Base-by-base conservation (phyloP, 2,113 vertebrate genomes). In the Microtus ochrogaster region DNA sequence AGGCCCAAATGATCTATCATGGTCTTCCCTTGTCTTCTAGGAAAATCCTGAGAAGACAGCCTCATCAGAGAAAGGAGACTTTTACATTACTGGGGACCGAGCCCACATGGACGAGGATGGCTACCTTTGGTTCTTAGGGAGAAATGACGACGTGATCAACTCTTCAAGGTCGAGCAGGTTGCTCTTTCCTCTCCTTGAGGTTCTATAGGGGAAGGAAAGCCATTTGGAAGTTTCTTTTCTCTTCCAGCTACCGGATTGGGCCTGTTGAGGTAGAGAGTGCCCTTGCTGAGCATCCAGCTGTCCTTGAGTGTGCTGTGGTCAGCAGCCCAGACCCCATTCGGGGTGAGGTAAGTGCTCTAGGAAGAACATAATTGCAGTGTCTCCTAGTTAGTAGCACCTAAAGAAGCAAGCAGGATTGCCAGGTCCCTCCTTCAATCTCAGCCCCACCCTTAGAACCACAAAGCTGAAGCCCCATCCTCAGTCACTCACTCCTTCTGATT, bases 221-320 rank as follows among this genome's bases (percentile, higher is more conserved):
- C 58, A 47, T 47, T 49, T 70, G 4, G 2, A 79, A 22, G 58
- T 78, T 68, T 88, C 1, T 52, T 0, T 95, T 96, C 86, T 90
- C 77, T 97, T 95, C 65, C 87, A 99, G 99, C 88, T 99, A 99
- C 65, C 98, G 98, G 22, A 99, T 99, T 9, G 99, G 99, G 19
- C 99, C 99, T 0, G 98, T 99, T 72, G 99, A 99, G 91, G 98
- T 99, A 9, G 98, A 99, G 96, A 99, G 98, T 13, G 99, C 98
- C 0, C 87, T 99, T 88, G 98, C 98, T 0, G 98, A 99, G 26
- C 99, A 99, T 88, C 98, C 98, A 3, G 99, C 99, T 26, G 98
- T 99, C 1, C 82, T 97, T 2, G 99, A 99, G 89, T 99, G 98
- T 0, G 99, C 99, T 72, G 99, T 99, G 26, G 99, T 99, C 97